Evolutionary conservation across 2,888 invertebrate genomes (phyloP), one percentile per base, ranked within the genome.

Genomic region (Mythimna albipuncta): DNA sequence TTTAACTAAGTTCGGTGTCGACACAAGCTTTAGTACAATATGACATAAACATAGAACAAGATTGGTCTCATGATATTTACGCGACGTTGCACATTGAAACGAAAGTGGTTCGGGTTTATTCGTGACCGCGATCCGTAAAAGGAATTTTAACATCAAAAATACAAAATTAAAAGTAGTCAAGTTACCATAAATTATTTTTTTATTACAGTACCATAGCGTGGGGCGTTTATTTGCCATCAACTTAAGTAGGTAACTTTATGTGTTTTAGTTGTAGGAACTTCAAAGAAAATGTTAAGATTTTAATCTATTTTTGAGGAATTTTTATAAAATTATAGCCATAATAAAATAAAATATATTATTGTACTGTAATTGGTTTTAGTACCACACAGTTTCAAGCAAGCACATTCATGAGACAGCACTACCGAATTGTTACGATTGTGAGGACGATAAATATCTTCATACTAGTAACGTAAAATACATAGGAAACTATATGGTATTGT

Each of bases 1-100:
- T 83, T 82, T 81, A 77, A 84, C 66, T 57, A 65, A 72, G 66
- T 73, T 71, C 63, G 21, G 58, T 77, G 65, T 66, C 52, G 58
- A 69, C 41, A 59, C 63, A 61, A 70, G 35, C 32, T 64, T 61
- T 35, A 54, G 32, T 64, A 65, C 57, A 71, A 59, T 69, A 64
- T 32, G 50, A 71, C 21, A 64, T 79, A 55, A 75, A 72, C 21
- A 61, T 61, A 19, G 19, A n/a, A 52, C 38, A 13, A 67, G 32
- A 66, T 79, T 68, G 65, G 58, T 26, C 16, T 79, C 35, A 19
- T 55, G 47, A 65, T 62, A 58, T 69, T 75, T 67, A 47, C 57
- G 57, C 58, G 19, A 58, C 52, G 10, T 38, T 65, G 57, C 66
- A 50, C 26, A 64, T 35, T 41, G 13, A 69, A 72, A 67, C 66